Evolutionary conservation across 2,888 invertebrate genomes (phyloP), one percentile per base, ranked within the genome.

Genomic region (Cerastis leucographa): DNA sequence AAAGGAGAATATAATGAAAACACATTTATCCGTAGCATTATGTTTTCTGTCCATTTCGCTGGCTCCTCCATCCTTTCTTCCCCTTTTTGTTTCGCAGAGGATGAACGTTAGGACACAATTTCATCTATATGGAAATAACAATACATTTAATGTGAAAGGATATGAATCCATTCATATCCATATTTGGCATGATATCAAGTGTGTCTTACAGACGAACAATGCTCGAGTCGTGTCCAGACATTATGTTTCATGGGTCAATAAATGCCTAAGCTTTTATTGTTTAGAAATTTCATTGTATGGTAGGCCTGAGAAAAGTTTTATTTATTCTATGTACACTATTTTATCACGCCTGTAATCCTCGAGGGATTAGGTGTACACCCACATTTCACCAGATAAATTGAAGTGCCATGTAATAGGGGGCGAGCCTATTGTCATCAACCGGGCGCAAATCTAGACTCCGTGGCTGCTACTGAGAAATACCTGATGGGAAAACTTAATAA

Each of bases 111-210:
- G 75, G 76, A 76, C 67, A 88, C 70, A 79, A 72, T 85, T 84
- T 80, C 83, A 78, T 88, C 70, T 80, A 80, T 87, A 88, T 85
- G 88, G 79, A 88, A 88, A 87, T 86, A 83, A 79, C 73, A 86
- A 86, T 87, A 87, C 79, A 83, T 81, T 76, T 79, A 87, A 80
- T 78, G 75, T 71, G 65, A 68, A 67, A 70, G 84, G 81, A 83
- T 88, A 81, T 78, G 80, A 81, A 75, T 71, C 71, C 74, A 84
- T 83, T 85, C 78, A 76, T 84, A 71, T 81, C 78, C 78, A 80
- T 83, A 83, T 89, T 89, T 88, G 89, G 89, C 89, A 77, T 71
- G 61, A 70, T 74, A 79, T 82, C 87, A 89, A 81, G 68, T 76
- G 59, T 74, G 68, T 67, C 76, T 76, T 74, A 71, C 59, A 70